These are phyloP conservation scores for Temnothorax rugatulus DNA, from an alignment of 2,888 invertebrate genomes.

Conservation along the genomic window DNA sequence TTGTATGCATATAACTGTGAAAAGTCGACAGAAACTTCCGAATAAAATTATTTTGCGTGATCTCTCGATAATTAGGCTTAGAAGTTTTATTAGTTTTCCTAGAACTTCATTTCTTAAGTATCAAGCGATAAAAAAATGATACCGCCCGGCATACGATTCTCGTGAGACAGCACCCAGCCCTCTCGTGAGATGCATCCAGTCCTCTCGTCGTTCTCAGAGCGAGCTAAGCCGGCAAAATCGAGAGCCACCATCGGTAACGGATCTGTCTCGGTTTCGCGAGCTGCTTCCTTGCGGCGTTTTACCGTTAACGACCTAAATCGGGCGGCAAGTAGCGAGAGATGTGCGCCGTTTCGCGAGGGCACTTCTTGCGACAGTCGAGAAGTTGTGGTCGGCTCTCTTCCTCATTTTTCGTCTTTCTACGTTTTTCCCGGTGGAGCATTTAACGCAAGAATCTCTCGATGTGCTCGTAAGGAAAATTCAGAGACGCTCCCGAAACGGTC, in stretches of 20 bases:
- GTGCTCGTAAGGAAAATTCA: background rate
- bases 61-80: background rate
- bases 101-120: background rate
- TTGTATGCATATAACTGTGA: background rate
- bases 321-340: slow-evolving; percentile 65
- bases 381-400: slow-evolving; percentile 27
- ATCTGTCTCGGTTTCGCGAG: slow-evolving; percentile 78
- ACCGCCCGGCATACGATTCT: slow-evolving; percentile 56
- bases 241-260: slow-evolving; percentile 73
- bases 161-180: slow-evolving; percentile 1
- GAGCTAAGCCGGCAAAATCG: slow-evolving; percentile 69
- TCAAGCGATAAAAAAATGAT: slow-evolving; percentile 1
- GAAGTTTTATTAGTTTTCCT: background rate
- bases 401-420: slow-evolving; percentile 15
- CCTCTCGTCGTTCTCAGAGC: slow-evolving; percentile 30
- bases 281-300: slow-evolving; percentile 75
- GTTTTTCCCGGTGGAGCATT: slow-evolving; percentile 3
- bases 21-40: background rate
- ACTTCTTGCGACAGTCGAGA: slow-evolving; percentile 58
- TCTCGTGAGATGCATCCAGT: slow-evolving; percentile 30
- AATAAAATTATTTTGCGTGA: background rate
- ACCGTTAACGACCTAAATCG: slow-evolving; percentile 83
- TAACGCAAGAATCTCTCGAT: background rate
- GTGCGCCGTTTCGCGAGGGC: slow-evolving; percentile 66
- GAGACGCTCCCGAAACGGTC: background rate